phyloP scores from a whole-genome alignment of 2,113 vertebrate species.

The Haemorhous mexicanus region DNA sequence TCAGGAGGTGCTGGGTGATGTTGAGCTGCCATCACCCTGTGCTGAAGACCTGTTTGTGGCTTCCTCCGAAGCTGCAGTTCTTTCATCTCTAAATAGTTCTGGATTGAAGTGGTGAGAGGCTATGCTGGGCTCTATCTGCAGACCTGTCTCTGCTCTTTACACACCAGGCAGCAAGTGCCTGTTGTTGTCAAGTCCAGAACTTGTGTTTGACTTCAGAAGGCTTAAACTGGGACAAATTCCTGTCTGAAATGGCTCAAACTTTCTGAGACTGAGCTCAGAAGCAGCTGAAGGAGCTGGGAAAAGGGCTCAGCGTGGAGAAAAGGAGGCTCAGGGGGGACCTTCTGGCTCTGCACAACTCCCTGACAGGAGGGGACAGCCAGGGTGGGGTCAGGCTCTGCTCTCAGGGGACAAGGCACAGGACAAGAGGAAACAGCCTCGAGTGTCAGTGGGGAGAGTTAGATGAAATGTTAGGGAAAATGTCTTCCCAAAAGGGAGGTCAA shows the following conservation, averaged over 20 bases:
- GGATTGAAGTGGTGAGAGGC: not conserved
- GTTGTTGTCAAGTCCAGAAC: not conserved
- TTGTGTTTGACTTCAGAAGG: not conserved
- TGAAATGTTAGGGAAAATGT: not conserved
- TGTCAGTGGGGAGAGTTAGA: not conserved
- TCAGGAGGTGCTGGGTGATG: not conserved
- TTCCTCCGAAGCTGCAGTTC: not conserved
- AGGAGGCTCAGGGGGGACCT: not conserved
- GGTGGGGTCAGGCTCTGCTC: not conserved
- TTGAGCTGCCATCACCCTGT: not conserved
- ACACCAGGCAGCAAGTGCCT: not conserved
- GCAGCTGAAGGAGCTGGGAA: too few species aligned
- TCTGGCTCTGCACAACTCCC: not conserved
- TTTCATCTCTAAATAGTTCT: not conserved
- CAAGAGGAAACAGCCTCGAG: rapidly evolving
- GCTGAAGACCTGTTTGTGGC: not conserved
- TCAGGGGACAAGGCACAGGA: too few species aligned
- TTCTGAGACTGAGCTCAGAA: not conserved
- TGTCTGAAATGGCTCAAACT: not conserved
- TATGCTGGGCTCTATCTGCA: not conserved
- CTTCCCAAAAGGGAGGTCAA: not conserved
- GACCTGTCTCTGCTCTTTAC: not conserved
- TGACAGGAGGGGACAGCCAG: not conserved
- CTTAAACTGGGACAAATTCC: not conserved
- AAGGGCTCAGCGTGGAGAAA: not conserved